A percentile compares a stretch with the other conserved stretches of the same genome.
phyloP scores from a whole-genome alignment of 2,797 vertebrate species.

The Knipowitschia caucasica region DNA sequence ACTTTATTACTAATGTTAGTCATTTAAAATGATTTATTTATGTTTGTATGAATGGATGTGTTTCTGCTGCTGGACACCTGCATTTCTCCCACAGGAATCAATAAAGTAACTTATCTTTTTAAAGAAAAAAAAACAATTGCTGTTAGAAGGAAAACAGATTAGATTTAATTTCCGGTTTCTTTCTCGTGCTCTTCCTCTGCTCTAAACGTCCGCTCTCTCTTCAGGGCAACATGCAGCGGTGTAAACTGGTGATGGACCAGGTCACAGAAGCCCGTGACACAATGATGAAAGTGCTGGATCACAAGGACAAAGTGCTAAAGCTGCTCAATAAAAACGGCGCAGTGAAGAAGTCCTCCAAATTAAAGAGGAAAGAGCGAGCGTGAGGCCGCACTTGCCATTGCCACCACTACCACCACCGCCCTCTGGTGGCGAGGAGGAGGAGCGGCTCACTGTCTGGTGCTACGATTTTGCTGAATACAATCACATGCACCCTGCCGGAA shows the following conservation, averaged over 20 bases:
- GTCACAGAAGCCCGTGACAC: constrained; percentile 97
- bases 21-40: too few species aligned
- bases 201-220: not conserved
- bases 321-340: constrained; percentile 96
- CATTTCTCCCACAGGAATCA: too few species aligned
- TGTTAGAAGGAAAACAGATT: too few species aligned
- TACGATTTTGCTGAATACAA: constrained; percentile 70
- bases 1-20: too few species aligned
- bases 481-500: constrained; percentile 51
- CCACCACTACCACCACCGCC: constrained; percentile 3
- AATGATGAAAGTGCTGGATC: constrained; percentile 98
- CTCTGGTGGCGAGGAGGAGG: constrained; percentile 17
- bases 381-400: constrained; percentile 58
- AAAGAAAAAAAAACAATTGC: too few species aligned
- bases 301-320: constrained; percentile 97
- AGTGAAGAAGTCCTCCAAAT: constrained; percentile 94
- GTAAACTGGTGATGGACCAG: constrained; percentile 99
- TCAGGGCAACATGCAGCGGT: constrained; percentile 98
- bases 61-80: too few species aligned
- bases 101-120: too few species aligned
- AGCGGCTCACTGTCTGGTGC: constrained; percentile 64
- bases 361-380: constrained; percentile 94
- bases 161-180: too few species aligned
- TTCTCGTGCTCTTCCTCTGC: not conserved
- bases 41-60: too few species aligned